A percentile compares a stretch with the other conserved stretches of the same genome.
These are phyloP conservation scores for Bathynomus jamesi DNA, from an alignment of 1,140 invertebrate genomes.

Conservation along the genomic window DNA sequence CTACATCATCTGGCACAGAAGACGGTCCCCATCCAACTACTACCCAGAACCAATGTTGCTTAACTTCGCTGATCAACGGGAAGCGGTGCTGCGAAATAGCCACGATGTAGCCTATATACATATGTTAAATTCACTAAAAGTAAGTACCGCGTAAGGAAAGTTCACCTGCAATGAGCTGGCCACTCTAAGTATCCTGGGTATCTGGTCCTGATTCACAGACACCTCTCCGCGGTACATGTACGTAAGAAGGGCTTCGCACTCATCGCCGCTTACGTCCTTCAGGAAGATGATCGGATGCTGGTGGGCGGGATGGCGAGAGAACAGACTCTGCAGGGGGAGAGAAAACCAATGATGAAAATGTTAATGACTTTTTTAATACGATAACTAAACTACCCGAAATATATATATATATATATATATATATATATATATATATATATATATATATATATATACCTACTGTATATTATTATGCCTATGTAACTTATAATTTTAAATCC, in stretches of 20 bases:
- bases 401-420: slow-evolving; percentile 19
- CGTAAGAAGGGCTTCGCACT: slow-evolving; percentile 44
- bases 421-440: slow-evolving; percentile 19
- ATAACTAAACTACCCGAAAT: not conserved
- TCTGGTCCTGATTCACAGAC: slow-evolving; percentile 43
- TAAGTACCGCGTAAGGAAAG: too few species aligned
- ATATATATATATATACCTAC: slow-evolving; percentile 12
- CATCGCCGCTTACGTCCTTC: slow-evolving; percentile 43
- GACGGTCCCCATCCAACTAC: too few species aligned
- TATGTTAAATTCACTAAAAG: too few species aligned
- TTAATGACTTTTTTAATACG: not conserved
- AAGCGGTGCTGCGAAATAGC: too few species aligned
- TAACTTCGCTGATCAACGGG: too few species aligned
- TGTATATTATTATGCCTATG: too few species aligned
- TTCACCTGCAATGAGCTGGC: slow-evolving; percentile 40
- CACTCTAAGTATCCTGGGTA: slow-evolving; percentile 38
- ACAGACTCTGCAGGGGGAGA: slow-evolving; percentile 38
- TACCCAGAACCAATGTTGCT: too few species aligned
- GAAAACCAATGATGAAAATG: too few species aligned
- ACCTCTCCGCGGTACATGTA: slow-evolving; percentile 51
- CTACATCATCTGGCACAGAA: too few species aligned
- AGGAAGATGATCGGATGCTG: slow-evolving; percentile 47
- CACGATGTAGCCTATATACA: too few species aligned
- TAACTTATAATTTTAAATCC: not conserved
- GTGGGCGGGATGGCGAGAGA: slow-evolving; percentile 43